Evolutionary conservation across 2,113 vertebrate genomes (phyloP), one percentile per base, ranked within the genome.

Genomic region (Anseranas semipalmata): DNA sequence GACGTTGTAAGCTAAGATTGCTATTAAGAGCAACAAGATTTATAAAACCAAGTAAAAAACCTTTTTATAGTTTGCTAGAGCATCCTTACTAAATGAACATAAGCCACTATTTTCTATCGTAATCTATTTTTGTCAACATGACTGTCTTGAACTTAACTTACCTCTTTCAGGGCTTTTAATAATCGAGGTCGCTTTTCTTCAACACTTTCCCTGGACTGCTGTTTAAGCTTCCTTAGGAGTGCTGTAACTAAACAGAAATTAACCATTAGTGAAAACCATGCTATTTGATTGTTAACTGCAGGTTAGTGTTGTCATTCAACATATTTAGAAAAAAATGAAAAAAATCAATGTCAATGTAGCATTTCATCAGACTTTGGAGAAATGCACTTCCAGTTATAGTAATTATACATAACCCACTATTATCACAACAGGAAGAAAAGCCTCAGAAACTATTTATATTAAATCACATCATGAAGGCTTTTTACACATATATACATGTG

Each of bases 181-280:
- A 99, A 99, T 67, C 99, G 99, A 95, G 99, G 99, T 98, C 99
- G 97, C 97, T 99, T 99, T 97, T 99, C 99, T 98, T 99, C 99
- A 95, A 99, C 99, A 79, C 97, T 99, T 98, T 99, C 99, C 96
- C 99, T 99, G 97, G 99, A 99, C 39, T 99, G 99, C 95, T 99
- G 99, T 93, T 99, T 99, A 92, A 99, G 98, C 94, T 99, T 99
- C 97, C 99, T 98, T 95, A 99, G 97, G 97, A 99, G 98, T 62
- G 99, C 99, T 91, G 99, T 99, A 98, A 99, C 99, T 99, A 74
- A 91, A 97, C 52, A 96, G 81, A 77, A 75, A 94, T 56, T 4
- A n/a, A 85, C 28, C 4, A 4, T 68, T 17, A 86, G 68, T 45
- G 52, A 68, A 83, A 59, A 4, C 39, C 52, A 32, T 19, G 58